Conservation (phyloP, 2,113 vertebrate genomes). For the Scatophagus argus region DNA sequence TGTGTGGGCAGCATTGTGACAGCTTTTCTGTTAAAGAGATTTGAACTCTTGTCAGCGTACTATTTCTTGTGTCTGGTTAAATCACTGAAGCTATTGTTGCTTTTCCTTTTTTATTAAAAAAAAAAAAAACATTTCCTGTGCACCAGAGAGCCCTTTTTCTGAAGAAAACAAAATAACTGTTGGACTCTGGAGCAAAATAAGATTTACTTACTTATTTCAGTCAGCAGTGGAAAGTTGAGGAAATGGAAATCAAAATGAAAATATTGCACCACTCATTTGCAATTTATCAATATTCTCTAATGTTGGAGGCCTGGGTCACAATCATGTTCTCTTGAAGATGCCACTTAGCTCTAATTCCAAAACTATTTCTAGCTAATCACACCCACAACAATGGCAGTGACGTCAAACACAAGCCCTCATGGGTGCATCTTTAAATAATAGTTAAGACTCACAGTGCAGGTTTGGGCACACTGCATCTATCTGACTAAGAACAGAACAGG, state of each 20-base stretch:
- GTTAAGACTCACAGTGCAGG: constrained; percentile 8
- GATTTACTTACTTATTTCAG: constrained; percentile 20
- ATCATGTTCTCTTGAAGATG: constrained; percentile 7
- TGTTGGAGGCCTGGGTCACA: constrained; percentile 6
- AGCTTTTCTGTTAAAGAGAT: constrained; percentile 28
- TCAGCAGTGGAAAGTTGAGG: not conserved
- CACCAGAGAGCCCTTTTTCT: not conserved
- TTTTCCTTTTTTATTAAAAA: not conserved
- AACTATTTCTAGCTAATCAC: constrained; percentile 57
- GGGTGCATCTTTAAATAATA: constrained; percentile 60
- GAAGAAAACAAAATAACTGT: not conserved
- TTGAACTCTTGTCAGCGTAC: constrained; percentile 13
- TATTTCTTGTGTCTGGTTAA: constrained; percentile 16
- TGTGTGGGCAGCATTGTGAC: constrained; percentile 21
- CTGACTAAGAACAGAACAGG: constrained; percentile 13
- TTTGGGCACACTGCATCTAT: constrained; percentile 23
- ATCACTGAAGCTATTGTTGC: not conserved
- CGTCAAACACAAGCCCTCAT: constrained; percentile 46
- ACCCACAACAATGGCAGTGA: constrained; percentile 40
- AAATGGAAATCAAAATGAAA: constrained; percentile 13
- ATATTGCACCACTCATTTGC: not conserved
- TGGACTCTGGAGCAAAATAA: not conserved
- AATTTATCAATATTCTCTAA: constrained; percentile 23
- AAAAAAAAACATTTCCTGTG: not conserved
- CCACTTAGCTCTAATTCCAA: constrained; percentile 36